Percentiles rank a stretch among this genome's conserved stretches.
phyloP scores from a whole-genome alignment of 1,140 invertebrate genomes.

The Riptortus pedestris region DNA sequence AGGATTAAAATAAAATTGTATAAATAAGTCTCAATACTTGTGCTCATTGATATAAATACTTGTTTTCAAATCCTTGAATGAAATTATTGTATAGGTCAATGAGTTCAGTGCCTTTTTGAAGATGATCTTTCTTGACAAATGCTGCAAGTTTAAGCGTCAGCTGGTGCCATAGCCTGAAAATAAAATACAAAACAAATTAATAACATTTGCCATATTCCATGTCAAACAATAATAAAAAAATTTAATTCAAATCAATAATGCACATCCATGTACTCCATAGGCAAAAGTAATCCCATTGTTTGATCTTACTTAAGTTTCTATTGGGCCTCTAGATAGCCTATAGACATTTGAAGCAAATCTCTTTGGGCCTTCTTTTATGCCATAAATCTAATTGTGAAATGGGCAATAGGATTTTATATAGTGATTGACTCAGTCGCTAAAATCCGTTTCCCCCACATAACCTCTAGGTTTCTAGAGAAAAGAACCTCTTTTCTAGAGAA shows the following conservation, averaged over 20 bases:
- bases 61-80: constrained; percentile 86
- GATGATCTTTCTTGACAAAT: constrained; percentile 68
- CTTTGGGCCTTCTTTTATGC: no score
- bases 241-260: no score
- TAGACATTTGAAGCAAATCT: no score
- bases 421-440: no score
- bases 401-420: no score
- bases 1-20: neutral
- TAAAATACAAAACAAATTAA: constrained; percentile 3
- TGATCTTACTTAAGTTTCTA: no score
- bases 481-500: no score
- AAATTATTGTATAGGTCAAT: constrained; percentile 86
- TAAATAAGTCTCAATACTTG: neutral
- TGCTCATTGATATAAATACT: constrained; percentile 48
- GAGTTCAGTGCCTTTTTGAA: constrained; percentile 68
- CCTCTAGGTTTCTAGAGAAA: no score
- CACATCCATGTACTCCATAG: constrained; percentile 16
- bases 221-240: neutral
- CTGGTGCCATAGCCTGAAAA: constrained; percentile 85
- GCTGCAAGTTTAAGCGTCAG: constrained; percentile 73
- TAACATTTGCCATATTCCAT: neutral
- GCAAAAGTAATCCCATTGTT: no score
- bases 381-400: no score
- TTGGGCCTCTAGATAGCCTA: no score
- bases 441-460: no score